Evolutionary conservation across 2,113 vertebrate species (phyloP), one percentile per base, ranked within the genome.

Genomic region (Eublepharis macularius): DNA sequence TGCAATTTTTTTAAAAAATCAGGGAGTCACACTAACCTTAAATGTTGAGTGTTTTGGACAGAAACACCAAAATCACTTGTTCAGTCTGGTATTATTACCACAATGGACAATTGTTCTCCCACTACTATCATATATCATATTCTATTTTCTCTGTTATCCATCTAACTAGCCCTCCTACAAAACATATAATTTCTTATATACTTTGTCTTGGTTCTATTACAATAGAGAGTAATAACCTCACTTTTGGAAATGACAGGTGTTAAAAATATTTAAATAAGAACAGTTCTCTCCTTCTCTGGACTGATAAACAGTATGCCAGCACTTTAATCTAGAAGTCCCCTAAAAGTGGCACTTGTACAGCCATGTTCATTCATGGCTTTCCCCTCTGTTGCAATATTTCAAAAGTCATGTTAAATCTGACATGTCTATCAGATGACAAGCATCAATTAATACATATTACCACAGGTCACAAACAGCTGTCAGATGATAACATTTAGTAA

Each of bases 401-500:
- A 73, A 36, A 39, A 86, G 9, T 9, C 11, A 2, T 77, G 32
- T 45, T 69, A 76, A 80, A 84, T 8, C 5, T 12, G 57, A 39
- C 49, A 34, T 0, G 84, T 0, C 32, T 90, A 83, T 36, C 9
- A 76, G 84, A 26, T 43, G 66, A 86, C 83, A 89, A 8, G 2
- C 45, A 0, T 41, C 39, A 1, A 13, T 83, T 80, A 0, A 77
- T 83, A 36, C 41, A 45, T 87, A 85, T 88, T 82, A 80, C 68
- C 75, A 81, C 83, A 79, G 49, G 87, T 86, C 0, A 0, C 74
- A 17, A 85, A 86, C 45, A 86, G 82, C 7, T 76, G 88, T 86
- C 0, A 0, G 29, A 32, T 13, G 24, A 70, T 69, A 57, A 76
- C 41, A 49, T 76, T 81, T 36, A 29, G 11, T 76, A 65, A 84